These are phyloP conservation scores for Scelioninae gen. 1 DNA, from an alignment of 2,888 invertebrate genomes.

Conservation along the genomic window DNA sequence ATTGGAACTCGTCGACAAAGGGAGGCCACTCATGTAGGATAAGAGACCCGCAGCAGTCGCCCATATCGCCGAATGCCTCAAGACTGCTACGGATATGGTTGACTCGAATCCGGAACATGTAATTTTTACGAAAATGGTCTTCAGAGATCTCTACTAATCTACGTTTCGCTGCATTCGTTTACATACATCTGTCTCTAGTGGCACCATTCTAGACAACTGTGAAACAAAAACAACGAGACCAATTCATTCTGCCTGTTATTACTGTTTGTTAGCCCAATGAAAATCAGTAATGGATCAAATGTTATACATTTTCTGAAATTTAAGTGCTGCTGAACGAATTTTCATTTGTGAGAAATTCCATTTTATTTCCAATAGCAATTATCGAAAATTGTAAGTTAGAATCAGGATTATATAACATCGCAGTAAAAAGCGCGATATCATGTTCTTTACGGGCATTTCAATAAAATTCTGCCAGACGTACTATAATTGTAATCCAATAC, in stretches of 20 bases:
- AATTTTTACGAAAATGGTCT: slow-evolving; percentile 69
- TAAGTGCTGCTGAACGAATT: too few relatives aligned
- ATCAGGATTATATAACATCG: not conserved
- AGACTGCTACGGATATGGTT: slow-evolving; percentile 61
- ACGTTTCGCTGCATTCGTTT: slow-evolving; percentile 43
- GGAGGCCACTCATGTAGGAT: slow-evolving; percentile 68
- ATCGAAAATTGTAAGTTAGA: not conserved
- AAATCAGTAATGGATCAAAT: too few relatives aligned
- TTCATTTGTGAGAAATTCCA: too few relatives aligned
- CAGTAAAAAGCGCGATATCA: not conserved
- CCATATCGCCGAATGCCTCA: slow-evolving; percentile 69
- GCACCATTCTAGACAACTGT: too few relatives aligned
- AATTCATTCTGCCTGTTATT: too few relatives aligned
- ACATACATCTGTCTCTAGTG: too few relatives aligned
- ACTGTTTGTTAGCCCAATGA: too few relatives aligned
- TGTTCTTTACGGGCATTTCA: not conserved
- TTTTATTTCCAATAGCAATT: too few relatives aligned
- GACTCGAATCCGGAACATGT: slow-evolving; percentile 66
- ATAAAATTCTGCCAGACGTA: slow-evolving; percentile 35
- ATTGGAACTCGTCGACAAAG: slow-evolving; percentile 70
- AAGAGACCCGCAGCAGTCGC: slow-evolving; percentile 69
- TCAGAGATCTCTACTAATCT: slow-evolving; percentile 47
- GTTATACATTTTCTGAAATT: too few relatives aligned
- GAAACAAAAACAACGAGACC: too few relatives aligned
- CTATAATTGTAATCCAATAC: slow-evolving; percentile 48